These are phyloP conservation scores for Pampus argenteus DNA, from an alignment of 2,797 vertebrate genomes.

Conservation along the genomic window DNA sequence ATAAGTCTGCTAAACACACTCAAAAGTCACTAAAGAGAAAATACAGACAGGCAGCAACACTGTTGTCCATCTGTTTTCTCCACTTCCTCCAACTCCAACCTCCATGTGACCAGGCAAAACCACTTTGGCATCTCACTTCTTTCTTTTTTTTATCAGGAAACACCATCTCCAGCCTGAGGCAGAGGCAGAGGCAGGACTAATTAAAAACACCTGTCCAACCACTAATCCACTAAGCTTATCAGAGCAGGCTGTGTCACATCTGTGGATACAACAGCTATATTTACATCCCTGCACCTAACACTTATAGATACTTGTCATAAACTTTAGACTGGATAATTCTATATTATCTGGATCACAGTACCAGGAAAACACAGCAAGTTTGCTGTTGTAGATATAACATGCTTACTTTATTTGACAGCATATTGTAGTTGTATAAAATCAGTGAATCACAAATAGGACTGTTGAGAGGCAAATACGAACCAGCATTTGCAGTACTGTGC, in stretches of 20 bases:
- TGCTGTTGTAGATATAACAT: neutral
- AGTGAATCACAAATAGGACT: neutral
- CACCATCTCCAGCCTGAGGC: conserved; percentile 19
- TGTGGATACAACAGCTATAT: conserved; percentile 13
- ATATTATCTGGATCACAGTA: neutral
- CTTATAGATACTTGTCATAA: neutral
- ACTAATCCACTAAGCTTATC: conserved; percentile 55
- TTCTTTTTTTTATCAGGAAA: conserved; percentile 10
- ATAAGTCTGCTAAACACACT: conserved; percentile 61
- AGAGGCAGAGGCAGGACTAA: conserved; percentile 43
- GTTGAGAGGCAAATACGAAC: neutral
- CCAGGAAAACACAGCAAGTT: neutral
- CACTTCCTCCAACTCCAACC: conserved; percentile 12
- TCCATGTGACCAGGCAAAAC: conserved; percentile 19
- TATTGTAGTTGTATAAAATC: neutral
- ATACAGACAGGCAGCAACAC: conserved; percentile 37
- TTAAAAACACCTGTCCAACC: conserved; percentile 72
- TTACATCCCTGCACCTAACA: conserved; percentile 9
- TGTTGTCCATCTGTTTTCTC: conserved; percentile 20
- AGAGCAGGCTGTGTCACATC: conserved; percentile 7
- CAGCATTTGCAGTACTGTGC: neutral
- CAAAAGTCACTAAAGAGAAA: conserved; percentile 44
- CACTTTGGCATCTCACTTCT: neutral
- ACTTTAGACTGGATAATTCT: neutral
- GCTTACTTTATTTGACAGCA: conserved; percentile 1